Evolutionary conservation across 2,888 invertebrate genomes (phyloP).

Genomic region (Bellardia pandia): DNA sequence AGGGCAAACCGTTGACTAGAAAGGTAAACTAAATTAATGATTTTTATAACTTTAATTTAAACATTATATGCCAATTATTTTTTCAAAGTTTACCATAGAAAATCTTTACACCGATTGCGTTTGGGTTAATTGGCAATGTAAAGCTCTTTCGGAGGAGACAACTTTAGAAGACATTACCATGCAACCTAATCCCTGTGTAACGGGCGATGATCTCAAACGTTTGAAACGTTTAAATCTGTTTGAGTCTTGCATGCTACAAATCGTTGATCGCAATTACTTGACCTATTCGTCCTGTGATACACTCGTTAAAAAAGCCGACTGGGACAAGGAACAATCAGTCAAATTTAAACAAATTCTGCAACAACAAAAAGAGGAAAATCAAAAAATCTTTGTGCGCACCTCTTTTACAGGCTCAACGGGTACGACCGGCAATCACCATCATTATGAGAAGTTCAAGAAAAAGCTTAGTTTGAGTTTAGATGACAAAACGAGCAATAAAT

Average conservation of each 20-base stretch:
- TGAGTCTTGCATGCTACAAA: constrained; percentile 94
- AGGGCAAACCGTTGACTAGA: constrained; percentile 86
- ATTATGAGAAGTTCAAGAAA: constrained; percentile 74
- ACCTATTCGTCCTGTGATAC: constrained; percentile 90
- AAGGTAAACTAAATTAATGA: constrained; percentile 83
- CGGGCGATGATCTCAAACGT: constrained; percentile 92
- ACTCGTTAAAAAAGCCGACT: constrained; percentile 90
- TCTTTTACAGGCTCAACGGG: constrained; percentile 43
- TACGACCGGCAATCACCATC: constrained; percentile 64
- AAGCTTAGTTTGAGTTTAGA: constrained; percentile 70
- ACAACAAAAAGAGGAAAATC: constrained; percentile 76
- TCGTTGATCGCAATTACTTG: constrained; percentile 94
- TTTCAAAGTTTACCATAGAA: constrained; percentile 89
- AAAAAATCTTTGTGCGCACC: constrained; percentile 57
- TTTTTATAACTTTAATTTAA: constrained; percentile 24
- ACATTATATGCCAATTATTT: background rate
- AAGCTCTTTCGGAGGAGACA: constrained; percentile 86
- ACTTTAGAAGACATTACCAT: constrained; percentile 85
- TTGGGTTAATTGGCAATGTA: constrained; percentile 95
- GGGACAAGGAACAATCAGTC: constrained; percentile 87
- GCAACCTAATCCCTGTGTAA: constrained; percentile 88
- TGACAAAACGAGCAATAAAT: constrained; percentile 70
- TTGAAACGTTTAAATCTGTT: constrained; percentile 93
- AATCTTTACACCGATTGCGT: constrained; percentile 92
- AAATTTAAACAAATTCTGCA: constrained; percentile 78